A percentile compares a stretch with the other conserved stretches of the same genome.
phyloP scores from a whole-genome alignment of 2,888 invertebrate species.

The Sesamia inferens region DNA sequence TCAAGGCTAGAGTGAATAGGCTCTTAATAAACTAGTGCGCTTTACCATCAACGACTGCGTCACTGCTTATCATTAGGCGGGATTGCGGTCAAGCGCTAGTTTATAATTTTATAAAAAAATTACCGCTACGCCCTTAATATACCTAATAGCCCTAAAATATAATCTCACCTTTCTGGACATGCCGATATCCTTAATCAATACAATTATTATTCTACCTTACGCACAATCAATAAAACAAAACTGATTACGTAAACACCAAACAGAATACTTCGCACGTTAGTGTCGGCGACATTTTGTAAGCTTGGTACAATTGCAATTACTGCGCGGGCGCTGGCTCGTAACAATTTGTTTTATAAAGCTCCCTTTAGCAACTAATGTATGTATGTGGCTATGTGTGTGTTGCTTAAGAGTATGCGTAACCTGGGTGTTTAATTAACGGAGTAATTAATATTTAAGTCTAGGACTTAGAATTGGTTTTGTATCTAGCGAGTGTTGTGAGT shows the following conservation, averaged over 20 bases:
- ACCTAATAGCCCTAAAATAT: not conserved
- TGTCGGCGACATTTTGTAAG: conserved; percentile 58
- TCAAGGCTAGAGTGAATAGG: no score
- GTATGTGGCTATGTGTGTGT: conserved; percentile 50
- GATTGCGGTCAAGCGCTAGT: no score
- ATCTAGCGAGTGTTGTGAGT: not conserved
- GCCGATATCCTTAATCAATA: conserved; percentile 11
- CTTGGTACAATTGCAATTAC: conserved; percentile 62
- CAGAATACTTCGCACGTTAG: conserved; percentile 54
- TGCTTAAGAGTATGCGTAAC: conserved; percentile 42
- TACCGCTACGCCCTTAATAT: no score
- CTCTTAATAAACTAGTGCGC: no score
- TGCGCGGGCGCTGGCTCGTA: conserved; percentile 60
- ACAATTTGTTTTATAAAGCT: conserved; percentile 68
- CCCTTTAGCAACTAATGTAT: conserved; percentile 60
- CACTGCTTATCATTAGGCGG: no score
- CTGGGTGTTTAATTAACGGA: conserved; percentile 48
- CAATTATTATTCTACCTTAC: conserved; percentile 11
- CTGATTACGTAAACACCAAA: conserved; percentile 47
- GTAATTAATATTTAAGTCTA: conserved; percentile 48
- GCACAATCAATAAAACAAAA: conserved; percentile 27
- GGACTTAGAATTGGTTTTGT: conserved; percentile 14
- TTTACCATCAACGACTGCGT: no score
- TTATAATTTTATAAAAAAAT: no score
- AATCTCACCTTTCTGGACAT: not conserved